These are phyloP conservation scores for Muscidifurax raptorellus DNA, from an alignment of 1,140 invertebrate species.

Conservation along the genomic window DNA sequence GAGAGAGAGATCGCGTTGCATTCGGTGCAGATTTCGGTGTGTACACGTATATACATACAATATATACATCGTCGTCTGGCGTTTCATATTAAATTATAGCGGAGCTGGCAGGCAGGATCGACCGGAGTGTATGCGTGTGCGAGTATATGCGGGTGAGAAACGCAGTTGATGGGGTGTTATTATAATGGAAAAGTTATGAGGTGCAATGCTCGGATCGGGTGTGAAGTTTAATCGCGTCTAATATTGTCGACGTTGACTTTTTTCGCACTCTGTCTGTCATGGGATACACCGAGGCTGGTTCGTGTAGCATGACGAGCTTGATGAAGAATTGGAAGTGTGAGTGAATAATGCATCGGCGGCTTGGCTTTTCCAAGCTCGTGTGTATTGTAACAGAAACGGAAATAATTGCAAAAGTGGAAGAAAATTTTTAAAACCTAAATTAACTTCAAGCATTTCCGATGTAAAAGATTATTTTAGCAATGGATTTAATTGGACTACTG, in stretches of 20 bases:
- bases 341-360: too few relatives aligned
- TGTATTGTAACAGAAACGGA: too few relatives aligned
- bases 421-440: too few relatives aligned
- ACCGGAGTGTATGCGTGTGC: not conserved
- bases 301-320: too few relatives aligned
- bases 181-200: slow-evolving; percentile 48
- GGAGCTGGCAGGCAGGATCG: not conserved
- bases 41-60: not conserved
- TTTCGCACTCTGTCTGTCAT: not conserved
- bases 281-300: too few relatives aligned
- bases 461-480: too few relatives aligned
- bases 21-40: not conserved
- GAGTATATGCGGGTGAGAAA: not conserved
- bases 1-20: not conserved
- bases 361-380: too few relatives aligned
- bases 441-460: too few relatives aligned
- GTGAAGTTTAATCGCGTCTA: slow-evolving; percentile 39
- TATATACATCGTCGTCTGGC: not conserved
- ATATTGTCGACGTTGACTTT: not conserved
- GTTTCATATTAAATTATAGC: slow-evolving; percentile 26
- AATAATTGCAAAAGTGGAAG: too few relatives aligned
- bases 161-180: slow-evolving; percentile 16
- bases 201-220: slow-evolving; percentile 27
- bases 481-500: too few relatives aligned
- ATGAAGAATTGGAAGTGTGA: too few relatives aligned